phyloP scores from a whole-genome alignment of 2,797 vertebrate genomes.

The Acanthis flammea region DNA sequence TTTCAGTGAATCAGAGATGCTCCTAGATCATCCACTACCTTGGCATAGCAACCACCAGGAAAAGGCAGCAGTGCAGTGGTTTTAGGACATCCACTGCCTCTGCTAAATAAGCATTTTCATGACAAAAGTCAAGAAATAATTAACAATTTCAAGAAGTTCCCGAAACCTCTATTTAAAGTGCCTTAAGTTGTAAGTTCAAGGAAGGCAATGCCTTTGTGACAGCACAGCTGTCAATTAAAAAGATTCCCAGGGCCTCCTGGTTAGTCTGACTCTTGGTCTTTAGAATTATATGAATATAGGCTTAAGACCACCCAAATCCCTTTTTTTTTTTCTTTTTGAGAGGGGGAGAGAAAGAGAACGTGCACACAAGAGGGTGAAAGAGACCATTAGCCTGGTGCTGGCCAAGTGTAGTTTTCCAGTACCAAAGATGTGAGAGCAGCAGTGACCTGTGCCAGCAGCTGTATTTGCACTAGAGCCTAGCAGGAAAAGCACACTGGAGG shows the following conservation, averaged over 20 bases:
- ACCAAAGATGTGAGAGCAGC: conserved; percentile 1
- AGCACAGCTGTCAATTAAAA: conserved; percentile 47
- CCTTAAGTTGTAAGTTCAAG: conserved; percentile 36
- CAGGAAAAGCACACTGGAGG: neutral
- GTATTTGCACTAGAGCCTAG: conserved; percentile 40
- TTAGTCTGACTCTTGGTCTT: conserved; percentile 37
- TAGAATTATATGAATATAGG: conserved; percentile 49
- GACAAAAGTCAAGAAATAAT: conserved; percentile 56
- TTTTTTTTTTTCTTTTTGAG: neutral
- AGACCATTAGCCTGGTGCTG: neutral
- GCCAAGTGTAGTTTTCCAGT: conserved; percentile 50
- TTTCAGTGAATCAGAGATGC: neutral
- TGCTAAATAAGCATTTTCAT: conserved; percentile 21
- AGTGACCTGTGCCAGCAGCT: conserved; percentile 38
- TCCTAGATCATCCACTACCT: neutral
- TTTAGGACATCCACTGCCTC: neutral
- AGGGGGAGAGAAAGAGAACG: neutral
- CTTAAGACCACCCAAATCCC: conserved; percentile 54
- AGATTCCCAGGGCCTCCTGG: conserved; percentile 34
- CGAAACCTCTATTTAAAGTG: conserved; percentile 49
- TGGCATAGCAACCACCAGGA: neutral
- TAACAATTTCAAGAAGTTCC: conserved; percentile 38
- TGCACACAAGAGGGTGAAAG: neutral
- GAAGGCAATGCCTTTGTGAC: conserved; percentile 14
- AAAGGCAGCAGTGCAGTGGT: neutral